Base-by-base conservation (phyloP, 1,140 invertebrate genomes). In the Drosophila prosaltans region DNA sequence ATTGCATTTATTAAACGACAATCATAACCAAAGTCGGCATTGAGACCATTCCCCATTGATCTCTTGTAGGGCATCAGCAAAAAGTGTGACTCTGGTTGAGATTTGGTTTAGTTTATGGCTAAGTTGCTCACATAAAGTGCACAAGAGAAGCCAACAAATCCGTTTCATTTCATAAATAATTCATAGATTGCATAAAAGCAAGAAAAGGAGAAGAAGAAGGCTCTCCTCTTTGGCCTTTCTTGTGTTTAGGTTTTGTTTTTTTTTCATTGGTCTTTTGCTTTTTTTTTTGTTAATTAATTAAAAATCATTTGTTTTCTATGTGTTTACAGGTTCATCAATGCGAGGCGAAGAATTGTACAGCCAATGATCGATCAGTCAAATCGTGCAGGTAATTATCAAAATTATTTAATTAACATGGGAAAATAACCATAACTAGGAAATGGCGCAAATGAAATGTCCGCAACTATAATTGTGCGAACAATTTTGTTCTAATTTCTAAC, bases 281-380 rank as follows among this genome's bases (percentile, higher is more conserved):
- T 45, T 51, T 21, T 45, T 72, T 45, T 68, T 61, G 68, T 78
- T 86, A 90, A 90, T 86, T 86, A 86, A 79, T 63, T 26, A 67
- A 39, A 51, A 60, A 51, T 48, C 58, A n/a, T 76, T 61, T 74
- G 26, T 48, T 48, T 76, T 65, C 91, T 57, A 76, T 68, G 91
- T 88, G 94, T 91, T 96, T 95, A 69, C 95, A 97, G 98, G 98
- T 99, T 99, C 93, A 99, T 99, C 93, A 99, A 99, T 93, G 98
- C 98, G 91, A 95, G 98, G 94, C 96, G 98, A 94, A 96, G 98
- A 95, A 99, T 99, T 94, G 97, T 99, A 77, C 98, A 98, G 92
- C 97, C 97, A 62, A 98, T 98, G 97, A 98, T 98, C 91, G 98
- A 98, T 94, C 98, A 97, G 94, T 98, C 97, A 92, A 99, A 99